Evolutionary conservation across 2,113 vertebrate species (phyloP), one percentile per base, ranked within the genome.

Genomic region (Oophaga pumilio): DNA sequence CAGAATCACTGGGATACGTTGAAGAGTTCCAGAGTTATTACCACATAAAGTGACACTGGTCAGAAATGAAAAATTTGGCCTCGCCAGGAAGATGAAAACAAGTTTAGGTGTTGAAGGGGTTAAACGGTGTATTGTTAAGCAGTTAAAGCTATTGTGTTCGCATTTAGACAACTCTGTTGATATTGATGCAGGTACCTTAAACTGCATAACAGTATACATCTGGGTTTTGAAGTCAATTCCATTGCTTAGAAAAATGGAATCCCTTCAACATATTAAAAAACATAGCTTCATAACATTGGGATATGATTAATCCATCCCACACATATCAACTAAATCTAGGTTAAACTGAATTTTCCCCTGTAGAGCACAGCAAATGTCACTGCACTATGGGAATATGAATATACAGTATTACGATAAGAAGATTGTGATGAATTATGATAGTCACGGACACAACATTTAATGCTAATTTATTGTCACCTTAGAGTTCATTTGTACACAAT

Each of bases 301-400:
- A 77, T 53, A 28, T 22, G 28, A 64, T 64, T 43, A 82, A 64
- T 82, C 33, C 17, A 60, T 81, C 28, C 78, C 18, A 33, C 56
- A 62, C 26, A 20, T 80, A 80, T 24, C 28, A 62, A 59, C 28
- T 50, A 10, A 59, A 84, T 71, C 66, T 84, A 59, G 82, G 24
- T 56, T 73, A 73, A 57, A 84, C 17, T 22, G 53, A 57, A 73
- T 52, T 17, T 26, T 49, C 50, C 43, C 60, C 68, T 73, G 82
- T 84, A 53, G 71, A 28, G 9, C n/a, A 52, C 82, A 71, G 60
- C 71, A 84, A 56, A 71, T 84, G 52, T 71, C 66, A 68, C 26
- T 84, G 9, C 52, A 73, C 50, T 26, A 24, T 64, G 57, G 79
- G 79, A 62, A 33, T 49, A 82, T 43, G 28, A 81, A 81, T 81